Percentiles rank a stretch among this genome's conserved stretches.
Conservation (phyloP, 2,888 invertebrate genomes). For the Caenorhabditis angaria region DNA sequence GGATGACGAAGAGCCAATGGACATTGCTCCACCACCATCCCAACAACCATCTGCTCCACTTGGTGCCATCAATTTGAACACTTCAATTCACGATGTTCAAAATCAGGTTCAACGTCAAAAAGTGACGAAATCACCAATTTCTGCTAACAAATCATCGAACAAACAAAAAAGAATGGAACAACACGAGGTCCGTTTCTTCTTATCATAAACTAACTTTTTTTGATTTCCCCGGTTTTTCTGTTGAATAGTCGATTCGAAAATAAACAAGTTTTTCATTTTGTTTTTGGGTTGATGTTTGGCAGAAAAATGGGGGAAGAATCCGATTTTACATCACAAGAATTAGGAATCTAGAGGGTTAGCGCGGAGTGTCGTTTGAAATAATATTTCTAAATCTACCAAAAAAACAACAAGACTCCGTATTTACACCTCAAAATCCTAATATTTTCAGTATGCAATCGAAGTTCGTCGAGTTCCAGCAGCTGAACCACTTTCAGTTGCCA, state of each 20-base stretch:
- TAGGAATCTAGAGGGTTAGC: too few species aligned
- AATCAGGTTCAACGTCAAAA: constrained; percentile 38
- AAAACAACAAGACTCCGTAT: too few species aligned
- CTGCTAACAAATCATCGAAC: too few species aligned
- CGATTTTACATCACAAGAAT: too few species aligned
- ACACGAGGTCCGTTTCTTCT: constrained; percentile 38
- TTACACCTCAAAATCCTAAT: too few species aligned
- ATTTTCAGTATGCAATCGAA: constrained; percentile 19
- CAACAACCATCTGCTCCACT: constrained; percentile 6
- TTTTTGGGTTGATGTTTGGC: constrained; percentile 11
- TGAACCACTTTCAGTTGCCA: constrained; percentile 12
- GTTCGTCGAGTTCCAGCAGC: constrained; percentile 14
- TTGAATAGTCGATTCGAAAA: neutral
- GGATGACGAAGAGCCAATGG: constrained; percentile 45
- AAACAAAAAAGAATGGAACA: too few species aligned
- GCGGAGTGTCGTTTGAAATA: too few species aligned
- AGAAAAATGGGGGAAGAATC: too few species aligned
- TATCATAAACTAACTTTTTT: neutral
- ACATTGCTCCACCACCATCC: constrained; percentile 9
- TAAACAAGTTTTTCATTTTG: neutral
- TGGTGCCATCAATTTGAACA: constrained; percentile 22
- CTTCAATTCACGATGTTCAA: constrained; percentile 27
- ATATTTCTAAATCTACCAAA: too few species aligned
- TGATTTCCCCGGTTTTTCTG: neutral
- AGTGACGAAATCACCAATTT: too few species aligned